phyloP scores from a whole-genome alignment of 2,797 vertebrate species.

The Carapus acus region DNA sequence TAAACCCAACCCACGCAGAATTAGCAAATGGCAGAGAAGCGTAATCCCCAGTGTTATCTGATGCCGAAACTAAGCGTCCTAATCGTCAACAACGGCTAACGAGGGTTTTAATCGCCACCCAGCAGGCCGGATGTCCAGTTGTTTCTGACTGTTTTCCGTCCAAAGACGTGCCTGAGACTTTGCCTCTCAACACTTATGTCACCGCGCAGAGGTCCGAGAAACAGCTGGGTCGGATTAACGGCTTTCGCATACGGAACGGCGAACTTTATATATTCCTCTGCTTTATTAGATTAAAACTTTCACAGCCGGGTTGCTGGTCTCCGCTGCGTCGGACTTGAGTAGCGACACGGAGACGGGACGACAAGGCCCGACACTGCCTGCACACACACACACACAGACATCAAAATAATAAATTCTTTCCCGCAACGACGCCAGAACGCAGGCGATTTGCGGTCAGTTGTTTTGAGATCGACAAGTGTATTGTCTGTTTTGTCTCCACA shows the following conservation, averaged over 20 bases:
- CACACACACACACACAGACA: constrained; percentile 54
- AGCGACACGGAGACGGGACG: no score
- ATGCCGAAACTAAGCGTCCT: constrained; percentile 29
- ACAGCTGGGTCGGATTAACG: constrained; percentile 52
- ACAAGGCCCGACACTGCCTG: no score
- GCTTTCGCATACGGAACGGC: constrained; percentile 25
- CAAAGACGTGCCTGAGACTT: constrained; percentile 61
- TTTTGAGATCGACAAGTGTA: constrained; percentile 55
- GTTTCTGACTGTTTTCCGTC: constrained; percentile 50
- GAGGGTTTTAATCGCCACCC: constrained; percentile 39
- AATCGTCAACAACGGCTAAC: constrained; percentile 43
- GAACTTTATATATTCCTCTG: no score
- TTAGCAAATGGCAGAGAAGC: constrained; percentile 13
- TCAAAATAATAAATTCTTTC: constrained; percentile 57
- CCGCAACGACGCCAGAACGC: constrained; percentile 45
- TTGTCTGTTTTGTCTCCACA: no score
- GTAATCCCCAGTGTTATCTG: constrained; percentile 42
- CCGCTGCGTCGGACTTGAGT: no score
- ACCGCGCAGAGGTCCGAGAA: constrained; percentile 40
- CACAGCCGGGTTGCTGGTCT: constrained; percentile 30
- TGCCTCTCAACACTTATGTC: constrained; percentile 54
- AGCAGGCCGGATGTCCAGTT: constrained; percentile 49
- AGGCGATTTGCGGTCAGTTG: constrained; percentile 55
- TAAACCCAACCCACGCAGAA: constrained; percentile 22
- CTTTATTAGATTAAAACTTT: constrained; percentile 23